phyloP scores from a whole-genome alignment of 2,113 vertebrate genomes.

The Lepidiolamprologus cunningtoni region DNA sequence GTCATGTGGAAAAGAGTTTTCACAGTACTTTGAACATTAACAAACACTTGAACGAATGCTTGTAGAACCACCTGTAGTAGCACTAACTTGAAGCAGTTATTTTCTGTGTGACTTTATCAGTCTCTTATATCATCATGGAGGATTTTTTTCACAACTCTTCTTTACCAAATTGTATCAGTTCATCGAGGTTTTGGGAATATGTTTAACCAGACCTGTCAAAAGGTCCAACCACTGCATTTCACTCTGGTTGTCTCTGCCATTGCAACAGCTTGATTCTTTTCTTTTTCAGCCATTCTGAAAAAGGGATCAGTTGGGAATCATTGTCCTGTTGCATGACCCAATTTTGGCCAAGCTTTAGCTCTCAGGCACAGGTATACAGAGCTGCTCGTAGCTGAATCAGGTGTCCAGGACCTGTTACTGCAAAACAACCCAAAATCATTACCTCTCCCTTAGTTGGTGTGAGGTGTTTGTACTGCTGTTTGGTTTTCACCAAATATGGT shows the following conservation, averaged over 20 bases:
- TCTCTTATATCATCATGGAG: background rate
- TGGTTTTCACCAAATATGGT: background rate
- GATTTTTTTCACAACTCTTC: background rate
- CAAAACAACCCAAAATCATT: background rate
- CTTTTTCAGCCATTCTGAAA: background rate
- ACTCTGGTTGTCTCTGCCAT: background rate
- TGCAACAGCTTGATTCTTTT: background rate
- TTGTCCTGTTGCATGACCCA: background rate
- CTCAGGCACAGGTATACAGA: background rate
- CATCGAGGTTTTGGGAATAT: background rate
- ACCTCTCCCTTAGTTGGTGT: background rate
- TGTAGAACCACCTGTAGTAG: background rate
- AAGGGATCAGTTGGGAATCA: background rate
- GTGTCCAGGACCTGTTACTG: background rate
- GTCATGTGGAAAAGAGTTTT: background rate
- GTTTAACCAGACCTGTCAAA: background rate
- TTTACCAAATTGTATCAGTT: background rate
- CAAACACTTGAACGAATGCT: background rate
- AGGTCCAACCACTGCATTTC: background rate
- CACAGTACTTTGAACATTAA: background rate
- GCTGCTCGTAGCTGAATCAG: background rate
- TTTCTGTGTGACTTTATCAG: background rate
- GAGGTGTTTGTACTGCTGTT: background rate
- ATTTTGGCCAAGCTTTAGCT: background rate
- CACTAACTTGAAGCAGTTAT: background rate